Percentiles rank a stretch among this genome's conserved stretches.
These are phyloP conservation scores for Pocota personata DNA, from an alignment of 2,888 invertebrate genomes.

Conservation along the genomic window DNA sequence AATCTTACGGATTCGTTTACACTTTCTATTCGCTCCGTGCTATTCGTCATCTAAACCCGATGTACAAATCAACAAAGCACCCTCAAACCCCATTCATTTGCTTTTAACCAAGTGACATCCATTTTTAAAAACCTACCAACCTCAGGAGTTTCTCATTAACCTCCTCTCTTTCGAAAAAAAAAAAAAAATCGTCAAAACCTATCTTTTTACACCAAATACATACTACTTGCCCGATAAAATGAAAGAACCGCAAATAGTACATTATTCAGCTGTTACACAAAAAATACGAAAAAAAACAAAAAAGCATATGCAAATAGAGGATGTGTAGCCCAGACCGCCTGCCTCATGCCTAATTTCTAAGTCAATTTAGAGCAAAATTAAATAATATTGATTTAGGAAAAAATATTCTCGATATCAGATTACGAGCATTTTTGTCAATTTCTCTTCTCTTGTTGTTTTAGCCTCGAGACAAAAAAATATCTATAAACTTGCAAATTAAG, in stretches of 20 bases:
- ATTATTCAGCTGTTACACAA: background rate
- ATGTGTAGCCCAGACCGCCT: too few species aligned
- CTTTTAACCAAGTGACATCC: background rate
- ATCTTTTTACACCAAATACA: background rate
- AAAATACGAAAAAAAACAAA: background rate
- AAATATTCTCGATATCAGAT: background rate
- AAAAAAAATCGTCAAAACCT: background rate
- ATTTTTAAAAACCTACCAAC: background rate
- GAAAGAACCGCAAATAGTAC: background rate
- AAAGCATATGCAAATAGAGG: background rate
- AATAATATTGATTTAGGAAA: background rate
- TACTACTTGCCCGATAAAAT: conserved; percentile 4
- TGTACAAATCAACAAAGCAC: background rate
- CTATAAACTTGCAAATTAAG: conserved; percentile 19
- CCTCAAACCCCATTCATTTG: background rate
- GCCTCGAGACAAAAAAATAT: conserved; percentile 31
- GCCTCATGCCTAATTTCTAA: background rate
- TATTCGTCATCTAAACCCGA: too few species aligned
- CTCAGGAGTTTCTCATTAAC: background rate
- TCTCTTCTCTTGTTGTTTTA: background rate
- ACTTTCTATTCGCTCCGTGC: too few species aligned
- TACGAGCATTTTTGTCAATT: background rate
- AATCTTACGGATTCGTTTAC: too few species aligned
- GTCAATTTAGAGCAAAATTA: background rate
- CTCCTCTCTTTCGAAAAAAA: background rate